These are phyloP conservation scores for Abrostola triplasia DNA, from an alignment of 2,888 invertebrate species.

Conservation along the genomic window DNA sequence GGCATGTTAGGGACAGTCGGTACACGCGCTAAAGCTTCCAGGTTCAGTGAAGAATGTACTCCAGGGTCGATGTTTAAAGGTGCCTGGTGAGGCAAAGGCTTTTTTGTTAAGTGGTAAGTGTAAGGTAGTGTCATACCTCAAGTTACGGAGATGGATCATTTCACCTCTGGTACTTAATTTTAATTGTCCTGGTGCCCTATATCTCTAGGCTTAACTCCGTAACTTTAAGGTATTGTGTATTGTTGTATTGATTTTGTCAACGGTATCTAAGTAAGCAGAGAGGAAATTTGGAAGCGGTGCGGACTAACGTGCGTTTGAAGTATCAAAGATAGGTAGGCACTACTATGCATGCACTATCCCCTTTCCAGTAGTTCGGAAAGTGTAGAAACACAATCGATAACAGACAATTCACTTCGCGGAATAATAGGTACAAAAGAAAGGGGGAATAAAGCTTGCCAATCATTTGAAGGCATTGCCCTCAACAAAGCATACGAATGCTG, in stretches of 20 bases:
- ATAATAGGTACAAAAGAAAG: slow-evolving; percentile 33
- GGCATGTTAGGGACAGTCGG: slow-evolving; percentile 92
- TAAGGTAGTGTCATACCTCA: slow-evolving; percentile 25
- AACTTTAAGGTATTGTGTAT: background rate
- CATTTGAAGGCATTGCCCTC: slow-evolving; percentile 43
- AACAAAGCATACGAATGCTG: slow-evolving; percentile 32
- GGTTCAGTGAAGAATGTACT: slow-evolving; percentile 96
- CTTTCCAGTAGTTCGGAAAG: slow-evolving; percentile 17
- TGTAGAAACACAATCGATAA: slow-evolving; percentile 46
- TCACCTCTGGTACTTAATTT: background rate
- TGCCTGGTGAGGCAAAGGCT: slow-evolving; percentile 72
- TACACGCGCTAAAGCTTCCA: slow-evolving; percentile 90
- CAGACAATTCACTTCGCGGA: slow-evolving; percentile 24
- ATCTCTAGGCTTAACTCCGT: background rate
- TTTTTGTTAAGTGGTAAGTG: slow-evolving; percentile 53
- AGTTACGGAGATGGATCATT: slow-evolving; percentile 18
- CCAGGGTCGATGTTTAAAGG: slow-evolving; percentile 97
- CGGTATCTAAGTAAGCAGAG: background rate
- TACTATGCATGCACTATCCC: slow-evolving; percentile 30
- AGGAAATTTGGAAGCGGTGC: slow-evolving; percentile 17
- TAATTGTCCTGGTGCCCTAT: background rate
- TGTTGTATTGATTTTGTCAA: background rate
- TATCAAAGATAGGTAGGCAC: slow-evolving; percentile 16
- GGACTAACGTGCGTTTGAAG: slow-evolving; percentile 29
- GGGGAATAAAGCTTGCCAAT: slow-evolving; percentile 36